phyloP scores from a whole-genome alignment of 2,797 vertebrate genomes.

The Sphenodon punctatus region DNA sequence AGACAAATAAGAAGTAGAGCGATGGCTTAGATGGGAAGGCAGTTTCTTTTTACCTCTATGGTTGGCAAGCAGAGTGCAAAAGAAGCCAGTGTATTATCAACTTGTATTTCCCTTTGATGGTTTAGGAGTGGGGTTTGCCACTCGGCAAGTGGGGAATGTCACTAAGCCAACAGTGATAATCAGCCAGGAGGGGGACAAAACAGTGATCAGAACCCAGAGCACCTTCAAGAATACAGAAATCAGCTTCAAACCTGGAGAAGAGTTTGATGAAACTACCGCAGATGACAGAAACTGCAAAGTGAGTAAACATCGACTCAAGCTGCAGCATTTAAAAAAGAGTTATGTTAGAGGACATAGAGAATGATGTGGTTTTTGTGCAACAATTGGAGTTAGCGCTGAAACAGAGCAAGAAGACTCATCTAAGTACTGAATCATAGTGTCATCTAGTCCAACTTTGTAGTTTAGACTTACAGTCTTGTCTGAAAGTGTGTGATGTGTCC shows the following conservation, averaged over 20 bases:
- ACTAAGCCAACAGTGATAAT: conserved; percentile 92
- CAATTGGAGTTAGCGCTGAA: not conserved
- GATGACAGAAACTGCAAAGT: conserved; percentile 94
- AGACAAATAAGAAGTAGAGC: not conserved
- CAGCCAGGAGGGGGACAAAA: conserved; percentile 87
- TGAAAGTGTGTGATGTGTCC: accelerated
- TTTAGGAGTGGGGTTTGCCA: conserved; percentile 89
- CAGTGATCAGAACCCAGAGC: conserved; percentile 86
- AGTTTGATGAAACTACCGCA: conserved; percentile 89
- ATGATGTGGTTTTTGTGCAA: not conserved
- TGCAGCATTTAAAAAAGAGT: not conserved
- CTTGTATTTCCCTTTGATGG: conserved; percentile 1
- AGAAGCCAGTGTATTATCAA: not conserved
- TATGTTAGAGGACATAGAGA: not conserved
- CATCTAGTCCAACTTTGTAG: too few species aligned
- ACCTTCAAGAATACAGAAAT: conserved; percentile 93
- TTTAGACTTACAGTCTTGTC: too few species aligned
- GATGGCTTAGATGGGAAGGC: too few species aligned
- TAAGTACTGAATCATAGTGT: too few species aligned
- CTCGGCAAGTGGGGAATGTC: conserved; percentile 90
- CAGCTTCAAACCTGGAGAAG: conserved; percentile 89
- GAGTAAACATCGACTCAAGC: conserved; percentile 32
- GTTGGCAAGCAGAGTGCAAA: not conserved
- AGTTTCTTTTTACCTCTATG: not conserved
- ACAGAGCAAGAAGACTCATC: not conserved